Evolutionary conservation across 37 sponge, comb jelly and placozoan genomes (phyloP).

Genomic region (Haliclona indistincta): DNA sequence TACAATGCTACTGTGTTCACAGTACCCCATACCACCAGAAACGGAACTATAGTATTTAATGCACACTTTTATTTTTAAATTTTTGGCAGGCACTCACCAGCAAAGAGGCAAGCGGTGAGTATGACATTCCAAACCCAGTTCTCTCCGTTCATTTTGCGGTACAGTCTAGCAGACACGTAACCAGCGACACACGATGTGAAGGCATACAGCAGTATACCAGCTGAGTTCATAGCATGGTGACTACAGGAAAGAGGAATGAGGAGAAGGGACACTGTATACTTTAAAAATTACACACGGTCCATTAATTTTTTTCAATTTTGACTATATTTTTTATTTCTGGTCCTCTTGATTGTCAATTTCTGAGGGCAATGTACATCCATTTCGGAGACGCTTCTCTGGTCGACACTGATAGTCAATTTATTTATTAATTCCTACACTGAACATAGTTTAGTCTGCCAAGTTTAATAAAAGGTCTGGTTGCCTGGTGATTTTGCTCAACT

Average conservation of each 20-base stretch:
- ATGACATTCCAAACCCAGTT: slow-evolving; percentile 96
- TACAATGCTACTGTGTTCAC: slow-evolving; percentile 90
- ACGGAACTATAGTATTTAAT: slow-evolving; percentile 48
- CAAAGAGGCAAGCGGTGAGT: slow-evolving; percentile 80
- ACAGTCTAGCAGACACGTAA: slow-evolving; percentile 76
- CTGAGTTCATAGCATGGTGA: slow-evolving; percentile 87
- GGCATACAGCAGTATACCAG: slow-evolving; percentile 86
- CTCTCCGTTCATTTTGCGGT: slow-evolving; percentile 79
- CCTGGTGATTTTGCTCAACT: too few species aligned
- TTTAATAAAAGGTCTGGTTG: too few species aligned
- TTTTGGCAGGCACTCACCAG: slow-evolving; percentile 1
- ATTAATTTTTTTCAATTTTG: too few species aligned
- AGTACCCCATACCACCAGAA: slow-evolving; percentile 87
- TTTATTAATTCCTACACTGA: too few species aligned
- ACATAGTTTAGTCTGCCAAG: too few species aligned
- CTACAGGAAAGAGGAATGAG: slow-evolving; percentile 28
- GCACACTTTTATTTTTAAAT: neutral
- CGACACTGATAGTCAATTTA: too few species aligned
- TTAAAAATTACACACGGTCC: neutral
- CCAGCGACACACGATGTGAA: slow-evolving; percentile 89
- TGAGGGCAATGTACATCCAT: too few species aligned
- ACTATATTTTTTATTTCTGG: too few species aligned
- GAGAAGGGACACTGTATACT: neutral
- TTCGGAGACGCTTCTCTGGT: too few species aligned
- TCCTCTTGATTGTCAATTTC: too few species aligned